These are phyloP conservation scores for Eucera pruinosa DNA, from an alignment of 2,888 invertebrate genomes.

Conservation along the genomic window DNA sequence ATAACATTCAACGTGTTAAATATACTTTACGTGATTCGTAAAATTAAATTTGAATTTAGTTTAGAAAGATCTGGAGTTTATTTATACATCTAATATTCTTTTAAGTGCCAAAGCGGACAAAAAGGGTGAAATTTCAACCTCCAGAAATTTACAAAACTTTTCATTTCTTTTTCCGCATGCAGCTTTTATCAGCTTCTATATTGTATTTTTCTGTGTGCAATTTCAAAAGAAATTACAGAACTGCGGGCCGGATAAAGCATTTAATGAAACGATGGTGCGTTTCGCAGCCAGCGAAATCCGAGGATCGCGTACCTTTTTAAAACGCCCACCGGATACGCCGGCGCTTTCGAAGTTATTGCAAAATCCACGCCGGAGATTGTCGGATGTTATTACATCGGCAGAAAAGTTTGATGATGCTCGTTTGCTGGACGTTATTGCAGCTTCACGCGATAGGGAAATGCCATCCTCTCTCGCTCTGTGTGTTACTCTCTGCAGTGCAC, in stretches of 20 bases:
- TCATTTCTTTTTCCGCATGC: neutral
- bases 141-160: too few species aligned
- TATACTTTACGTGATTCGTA: too few species aligned
- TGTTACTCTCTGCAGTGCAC: neutral
- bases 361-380: conserved; percentile 44
- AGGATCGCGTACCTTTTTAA: conserved; percentile 1
- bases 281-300: conserved; percentile 10
- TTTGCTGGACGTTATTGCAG: conserved; percentile 51
- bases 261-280: conserved; percentile 13
- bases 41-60: too few species aligned
- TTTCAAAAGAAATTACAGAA: conserved; percentile 16
- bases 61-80: too few species aligned
- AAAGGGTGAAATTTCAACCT: too few species aligned
- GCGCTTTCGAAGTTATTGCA: conserved; percentile 40
- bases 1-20: too few species aligned
- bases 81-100: too few species aligned
- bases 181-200: neutral
- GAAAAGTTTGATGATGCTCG: conserved; percentile 53
- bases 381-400: conserved; percentile 49
- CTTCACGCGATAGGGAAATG: conserved; percentile 19
- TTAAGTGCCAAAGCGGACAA: neutral
- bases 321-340: conserved; percentile 1
- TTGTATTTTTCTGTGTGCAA: neutral
- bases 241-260: conserved; percentile 1
- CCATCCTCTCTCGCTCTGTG: neutral